Base-by-base conservation (phyloP, 2,888 invertebrate genomes). In the Anaspis maculata region DNA sequence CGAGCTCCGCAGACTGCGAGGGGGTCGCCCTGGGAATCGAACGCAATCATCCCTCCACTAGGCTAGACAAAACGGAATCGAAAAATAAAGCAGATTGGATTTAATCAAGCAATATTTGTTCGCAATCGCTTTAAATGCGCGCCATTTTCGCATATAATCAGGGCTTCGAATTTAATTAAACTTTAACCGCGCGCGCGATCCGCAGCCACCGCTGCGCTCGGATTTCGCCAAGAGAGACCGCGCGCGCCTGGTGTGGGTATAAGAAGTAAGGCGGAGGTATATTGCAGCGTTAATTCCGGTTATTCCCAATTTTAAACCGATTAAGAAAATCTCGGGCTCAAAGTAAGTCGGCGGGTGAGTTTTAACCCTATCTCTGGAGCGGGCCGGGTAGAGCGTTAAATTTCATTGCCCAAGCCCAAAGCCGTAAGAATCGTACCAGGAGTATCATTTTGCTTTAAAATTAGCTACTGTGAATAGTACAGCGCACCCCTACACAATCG, bases 131-230 rank as follows among this genome's bases (percentile, higher is more conserved):
- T 57, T 49, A 55, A 54, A 51, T 47, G 46, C 52, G n/a, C n/a
- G 53, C 56, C 52, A 54, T 56, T 58, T 57, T 56, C 59, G 56
- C 55, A 58, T 58, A 60, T 61, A 62, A 62, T 61, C 61, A 59
- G 54, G 55, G 53, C 58, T 53, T n/a, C 54, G 60, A 61, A 61
- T 62, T 62, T 62, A 62, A 62, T 62, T 62, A 62, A 62, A 62
- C 56, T 62, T 61, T 53, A 54, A 52, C 52, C 51, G 53, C 42
- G 57, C 41, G 52, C 51, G 49, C 49, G 46, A n/a, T n/a, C n/a
- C n/a, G n/a, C n/a, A n/a, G n/a, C n/a, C n/a, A n/a, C n/a, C n/a
- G n/a, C n/a, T n/a, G n/a, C n/a, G n/a, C n/a, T n/a, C n/a, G n/a
- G n/a, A n/a, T n/a, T n/a, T n/a, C n/a, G n/a, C n/a, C n/a, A n/a